Base-by-base conservation (phyloP, 2,113 vertebrate species). In the Phylloscopus trochiloides region DNA sequence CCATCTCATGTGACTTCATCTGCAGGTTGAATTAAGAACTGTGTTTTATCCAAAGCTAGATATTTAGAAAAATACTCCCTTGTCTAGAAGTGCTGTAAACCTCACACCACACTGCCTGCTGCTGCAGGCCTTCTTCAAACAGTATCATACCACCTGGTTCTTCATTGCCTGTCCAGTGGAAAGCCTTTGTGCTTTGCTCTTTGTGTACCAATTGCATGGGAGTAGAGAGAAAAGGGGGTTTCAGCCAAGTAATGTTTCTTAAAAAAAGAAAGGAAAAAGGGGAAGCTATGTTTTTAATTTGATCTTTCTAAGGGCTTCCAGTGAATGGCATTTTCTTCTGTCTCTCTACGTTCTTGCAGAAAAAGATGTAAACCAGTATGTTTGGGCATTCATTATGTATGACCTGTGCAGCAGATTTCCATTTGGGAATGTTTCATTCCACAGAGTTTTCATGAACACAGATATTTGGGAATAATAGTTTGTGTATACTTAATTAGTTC, bases 91-190 rank as follows among this genome's bases (percentile, higher is more conserved):
- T 63, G 18, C n/a, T 48, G 48, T 73, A 70, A 92, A 70, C 26
- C 5, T 72, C n/a, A 42, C n/a, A 42, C 17, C 28, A 7, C 0
- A 0, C 20, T 47, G 13, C 43, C 59, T 78, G 18, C 50, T 85
- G 20, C 58, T 79, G 8, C n/a, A 79, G 32, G 3, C 51, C 24
- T 24, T 34, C 59, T 84, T 71, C 26, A 38, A 92, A 28, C 38
- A 43, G n/a, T 26, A 14, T 74, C 11, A 6, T 55, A 36, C 22
- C 34, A 20, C 40, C 26, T 67, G 29, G 8, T 70, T 90, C 26
- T 43, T 54, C 19, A 11, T 59, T 80, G 20, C 22, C 12, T 43
- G n/a, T 40, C 20, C 14, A 36, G 1, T 43, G 52, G 28, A 89
- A 74, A 77, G 43, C 38, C 51, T 70, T 47, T 62, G 26, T 66